Base-by-base conservation (phyloP, 2,797 vertebrate genomes). In the Neoniphon sammara region DNA sequence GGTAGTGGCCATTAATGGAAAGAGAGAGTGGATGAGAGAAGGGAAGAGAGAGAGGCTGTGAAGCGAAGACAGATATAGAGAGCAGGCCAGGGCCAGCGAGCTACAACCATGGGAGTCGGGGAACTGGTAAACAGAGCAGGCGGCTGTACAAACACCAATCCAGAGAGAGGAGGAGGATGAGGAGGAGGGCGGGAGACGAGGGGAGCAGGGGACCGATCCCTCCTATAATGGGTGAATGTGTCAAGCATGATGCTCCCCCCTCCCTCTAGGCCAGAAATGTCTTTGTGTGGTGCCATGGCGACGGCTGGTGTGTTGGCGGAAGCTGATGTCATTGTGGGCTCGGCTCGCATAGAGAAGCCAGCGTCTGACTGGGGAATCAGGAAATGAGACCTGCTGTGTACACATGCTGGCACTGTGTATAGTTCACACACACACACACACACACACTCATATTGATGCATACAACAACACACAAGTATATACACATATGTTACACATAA, bases 241-340 rank as follows among this genome's bases (percentile, higher is more conserved):
- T 96, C 94, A 94, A 92, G 93, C 93, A 80, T 87, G 90, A 93
- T 91, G 54, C 92, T 83, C 92, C 91, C 93, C 91, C 93, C 91
- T 78, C 93, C 90, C 92, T 87, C 66, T 57, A 58, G 77, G 73
- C 88, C 92, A 90, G 92, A 95, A 95, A 95, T 95, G 91, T 91
- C 91, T 96, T 95, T 95, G 93, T 93, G 90, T 67, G 93, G 93
- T 95, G 86, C 96, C 95, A 96, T 97, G 95, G 96, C 90, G 95
- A 97, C 91, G 91, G 88, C 93, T 92, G 86, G 89, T 91, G 77
- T 95, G 94, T 94, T 94, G 93, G 94, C 94, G 95, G 96, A 97
- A 97, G 95, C 95, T 96, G 95, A 95, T 96, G 95, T 96, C 96
- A 97, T 93, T 94, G 93, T 93, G 66, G 81, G 93, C 92, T 94